A percentile compares a stretch with the other conserved stretches of the same genome.
Conservation (phyloP, 2,888 invertebrate genomes). For the Drosophila percnosoma region DNA sequence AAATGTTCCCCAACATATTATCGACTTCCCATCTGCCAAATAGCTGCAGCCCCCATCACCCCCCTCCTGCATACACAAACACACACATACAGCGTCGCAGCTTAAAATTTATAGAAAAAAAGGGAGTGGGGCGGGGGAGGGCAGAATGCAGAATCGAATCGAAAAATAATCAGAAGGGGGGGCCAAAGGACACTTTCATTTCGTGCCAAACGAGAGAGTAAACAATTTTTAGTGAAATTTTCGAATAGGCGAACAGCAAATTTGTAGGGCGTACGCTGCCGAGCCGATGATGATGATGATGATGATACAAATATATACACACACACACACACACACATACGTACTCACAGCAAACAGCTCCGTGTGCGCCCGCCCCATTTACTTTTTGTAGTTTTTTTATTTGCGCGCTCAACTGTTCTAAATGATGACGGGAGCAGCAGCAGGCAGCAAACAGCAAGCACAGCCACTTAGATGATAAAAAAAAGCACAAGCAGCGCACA, state of each 20-base stretch:
- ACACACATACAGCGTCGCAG: background rate
- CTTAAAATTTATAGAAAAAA: background rate
- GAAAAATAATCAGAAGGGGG: constrained; percentile 15
- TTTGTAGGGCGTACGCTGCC: constrained; percentile 76
- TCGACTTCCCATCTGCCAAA: constrained; percentile 16
- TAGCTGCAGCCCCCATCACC: constrained; percentile 17
- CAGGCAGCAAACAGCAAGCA: constrained; percentile 25
- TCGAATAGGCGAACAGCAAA: constrained; percentile 85
- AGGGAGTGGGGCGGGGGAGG: constrained; percentile 29
- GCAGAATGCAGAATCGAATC: constrained; percentile 4
- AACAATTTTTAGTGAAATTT: constrained; percentile 86
- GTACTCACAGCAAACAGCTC: constrained; percentile 21
- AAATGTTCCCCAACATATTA: constrained; percentile 41
- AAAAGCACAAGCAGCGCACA: constrained; percentile 19
- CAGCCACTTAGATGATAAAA: constrained; percentile 61
- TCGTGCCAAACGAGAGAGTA: constrained; percentile 83
- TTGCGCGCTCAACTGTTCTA: constrained; percentile 68
- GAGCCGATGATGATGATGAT: constrained; percentile 45
- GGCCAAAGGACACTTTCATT: constrained; percentile 82
- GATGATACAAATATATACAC: constrained; percentile 52
- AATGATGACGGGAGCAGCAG: constrained; percentile 74
- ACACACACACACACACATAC: background rate
- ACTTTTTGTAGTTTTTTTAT: constrained; percentile 59
- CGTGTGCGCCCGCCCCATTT: constrained; percentile 67
- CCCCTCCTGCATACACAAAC: background rate